Percentiles rank a stretch among this genome's conserved stretches.
Evolutionary conservation across 2,797 vertebrate species (phyloP).

Genomic region (Thunnus albacares): DNA sequence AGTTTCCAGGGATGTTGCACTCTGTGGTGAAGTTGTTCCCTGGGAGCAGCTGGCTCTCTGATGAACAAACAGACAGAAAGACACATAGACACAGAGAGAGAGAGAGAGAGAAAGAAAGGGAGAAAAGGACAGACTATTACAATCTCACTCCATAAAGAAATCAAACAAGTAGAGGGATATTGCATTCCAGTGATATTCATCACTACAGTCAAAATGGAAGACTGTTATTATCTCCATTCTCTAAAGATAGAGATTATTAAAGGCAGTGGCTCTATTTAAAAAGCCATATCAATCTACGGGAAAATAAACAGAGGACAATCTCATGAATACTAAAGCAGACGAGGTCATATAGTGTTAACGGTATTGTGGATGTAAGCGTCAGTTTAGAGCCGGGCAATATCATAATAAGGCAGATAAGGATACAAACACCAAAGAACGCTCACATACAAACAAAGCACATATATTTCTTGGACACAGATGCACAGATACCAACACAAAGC

Average conservation of each 20-base stretch:
- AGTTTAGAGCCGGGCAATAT: constrained; percentile 38
- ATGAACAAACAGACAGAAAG: constrained; percentile 29
- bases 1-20: constrained; percentile 97
- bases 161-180: constrained; percentile 36
- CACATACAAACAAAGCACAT: constrained; percentile 20
- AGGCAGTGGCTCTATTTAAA: constrained; percentile 40
- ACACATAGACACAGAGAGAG: not conserved
- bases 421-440: constrained; percentile 32
- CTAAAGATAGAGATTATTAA: constrained; percentile 53
- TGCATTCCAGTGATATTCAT: constrained; percentile 50
- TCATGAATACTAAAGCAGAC: constrained; percentile 58
- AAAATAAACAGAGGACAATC: constrained; percentile 50
- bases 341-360: constrained; percentile 48
- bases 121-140: constrained; percentile 35
- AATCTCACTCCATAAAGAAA: constrained; percentile 37
- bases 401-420: constrained; percentile 47
- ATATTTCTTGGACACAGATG: constrained; percentile 41
- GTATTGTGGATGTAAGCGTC: not conserved
- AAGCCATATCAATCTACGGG: constrained; percentile 39
- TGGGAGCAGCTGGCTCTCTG: constrained; percentile 95
- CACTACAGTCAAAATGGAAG: constrained; percentile 42
- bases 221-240: constrained; percentile 34
- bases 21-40: constrained; percentile 96
- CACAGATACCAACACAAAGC: constrained; percentile 21
- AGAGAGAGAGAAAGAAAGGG: constrained; percentile 7